Evolutionary conservation across 2,888 invertebrate species (phyloP).

Genomic region (Quadroppia sp.): DNA sequence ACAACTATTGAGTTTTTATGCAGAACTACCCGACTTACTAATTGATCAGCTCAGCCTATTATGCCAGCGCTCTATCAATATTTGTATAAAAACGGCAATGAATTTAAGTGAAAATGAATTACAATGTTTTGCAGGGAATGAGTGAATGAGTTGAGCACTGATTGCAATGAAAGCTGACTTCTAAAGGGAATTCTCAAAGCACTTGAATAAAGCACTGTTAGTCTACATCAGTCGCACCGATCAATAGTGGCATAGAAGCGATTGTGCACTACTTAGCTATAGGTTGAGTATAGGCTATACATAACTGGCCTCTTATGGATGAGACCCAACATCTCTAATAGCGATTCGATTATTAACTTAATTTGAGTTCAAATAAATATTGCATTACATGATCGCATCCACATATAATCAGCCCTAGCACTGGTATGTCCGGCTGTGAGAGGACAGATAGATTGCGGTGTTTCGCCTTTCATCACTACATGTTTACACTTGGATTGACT

Average conservation of each 20-base stretch:
- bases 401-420: not conserved
- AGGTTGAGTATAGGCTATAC: constrained; percentile 25
- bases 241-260: constrained; percentile 7
- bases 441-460: constrained; percentile 20
- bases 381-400: constrained; percentile 7
- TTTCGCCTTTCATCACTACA: constrained; percentile 33
- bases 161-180: constrained; percentile 20
- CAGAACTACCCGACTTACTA: constrained; percentile 26
- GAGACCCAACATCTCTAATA: not conserved
- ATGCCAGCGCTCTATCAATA: constrained; percentile 23
- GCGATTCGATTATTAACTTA: constrained; percentile 17
- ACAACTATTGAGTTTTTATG: constrained; percentile 14
- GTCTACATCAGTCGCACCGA: not conserved
- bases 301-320: not conserved
- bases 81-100: constrained; percentile 29
- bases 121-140: constrained; percentile 20
- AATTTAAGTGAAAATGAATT: constrained; percentile 35
- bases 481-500: constrained; percentile 29
- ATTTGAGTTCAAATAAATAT: constrained; percentile 17
- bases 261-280: constrained; percentile 27
- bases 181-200: constrained; percentile 17
- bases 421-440: not conserved
- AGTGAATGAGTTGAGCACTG: constrained; percentile 12
- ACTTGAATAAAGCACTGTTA: constrained; percentile 10
- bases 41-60: constrained; percentile 22